Conservation (phyloP, 1,140 invertebrate species). For the Oreohelix idahoensis region DNA sequence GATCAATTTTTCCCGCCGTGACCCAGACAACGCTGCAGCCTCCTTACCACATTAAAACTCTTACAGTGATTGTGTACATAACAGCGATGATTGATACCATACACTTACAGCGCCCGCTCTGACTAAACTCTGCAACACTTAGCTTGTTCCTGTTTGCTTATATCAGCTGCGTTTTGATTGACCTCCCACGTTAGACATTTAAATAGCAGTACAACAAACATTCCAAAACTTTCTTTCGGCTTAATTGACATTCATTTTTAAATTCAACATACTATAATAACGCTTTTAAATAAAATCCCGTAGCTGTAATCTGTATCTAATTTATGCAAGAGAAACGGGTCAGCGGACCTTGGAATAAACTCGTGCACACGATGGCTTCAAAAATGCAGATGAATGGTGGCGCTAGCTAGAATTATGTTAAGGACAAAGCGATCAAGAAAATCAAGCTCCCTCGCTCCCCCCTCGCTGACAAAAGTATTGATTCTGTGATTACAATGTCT, state of each 20-base stretch:
- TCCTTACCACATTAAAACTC: background rate
- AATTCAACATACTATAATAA: no score
- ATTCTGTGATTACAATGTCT: conserved; percentile 4
- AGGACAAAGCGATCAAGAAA: conserved; percentile 10
- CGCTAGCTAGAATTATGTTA: background rate
- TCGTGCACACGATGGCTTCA: background rate
- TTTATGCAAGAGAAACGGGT: background rate
- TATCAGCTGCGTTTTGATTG: no score
- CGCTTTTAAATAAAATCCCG: no score
- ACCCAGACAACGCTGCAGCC: background rate
- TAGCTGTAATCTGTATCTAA: background rate
- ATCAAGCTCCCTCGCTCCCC: background rate
- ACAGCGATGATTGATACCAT: no score
- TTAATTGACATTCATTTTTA: no score
- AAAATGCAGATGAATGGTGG: background rate
- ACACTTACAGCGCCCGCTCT: no score
- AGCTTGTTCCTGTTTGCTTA: no score
- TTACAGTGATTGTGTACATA: background rate
- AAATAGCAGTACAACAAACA: no score
- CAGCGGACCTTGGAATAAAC: background rate
- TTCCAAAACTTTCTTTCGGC: no score
- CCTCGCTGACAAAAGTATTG: background rate
- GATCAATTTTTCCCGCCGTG: background rate
- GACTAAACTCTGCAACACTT: no score
- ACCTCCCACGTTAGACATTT: no score